Base-by-base conservation (phyloP, 2,888 invertebrate genomes). In the Lithophane ornitopus region DNA sequence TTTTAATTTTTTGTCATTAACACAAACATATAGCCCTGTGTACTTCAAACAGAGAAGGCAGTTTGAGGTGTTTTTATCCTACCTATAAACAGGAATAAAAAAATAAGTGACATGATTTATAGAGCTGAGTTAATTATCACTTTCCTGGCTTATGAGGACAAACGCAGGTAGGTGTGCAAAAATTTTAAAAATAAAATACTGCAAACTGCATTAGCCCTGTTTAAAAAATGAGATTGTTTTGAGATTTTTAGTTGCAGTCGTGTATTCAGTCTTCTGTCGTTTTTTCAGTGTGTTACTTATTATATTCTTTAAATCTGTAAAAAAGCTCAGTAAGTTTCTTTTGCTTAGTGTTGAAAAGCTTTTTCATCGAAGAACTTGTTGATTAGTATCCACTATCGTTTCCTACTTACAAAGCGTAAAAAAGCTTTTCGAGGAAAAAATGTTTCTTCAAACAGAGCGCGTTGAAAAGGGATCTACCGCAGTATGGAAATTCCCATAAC, bases 401-500 rank as follows among this genome's bases (percentile, higher is more conserved):
- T n/a, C n/a, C n/a, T 65, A 12, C n/a, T n/a, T 54, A 81, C 46
- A 67, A 66, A 76, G 41, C 63, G 49, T 49, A 70, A 59, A 75
- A 87, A 84, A 79, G 46, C 41, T 82, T 72, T 70, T 72, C 41
- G 7, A 49, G 73, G 65, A 80, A 76, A 80, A 82, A 81, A 76
- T 28, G 70, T 68, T 63, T 63, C 66, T 70, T 67, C 62, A 75
- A 61, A 75, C 19, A 12, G 28, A 49, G 66, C 54, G 22, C 19
- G 70, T 76, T 85, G 76, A 82, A 88, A 85, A 84, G 81, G 82
- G 87, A 90, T 89, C 89, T 77, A 88, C 90, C 89, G 84, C 90
- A 88, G 87, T 87, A 88, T 86, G 88, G 81, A 89, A 90, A 91
- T 90, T 90, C 88, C 85, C 87, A 84, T 88, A 85, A 81, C 74